Conservation (phyloP, 2,797 vertebrate species). For the Coracias cyanogaster region DNA sequence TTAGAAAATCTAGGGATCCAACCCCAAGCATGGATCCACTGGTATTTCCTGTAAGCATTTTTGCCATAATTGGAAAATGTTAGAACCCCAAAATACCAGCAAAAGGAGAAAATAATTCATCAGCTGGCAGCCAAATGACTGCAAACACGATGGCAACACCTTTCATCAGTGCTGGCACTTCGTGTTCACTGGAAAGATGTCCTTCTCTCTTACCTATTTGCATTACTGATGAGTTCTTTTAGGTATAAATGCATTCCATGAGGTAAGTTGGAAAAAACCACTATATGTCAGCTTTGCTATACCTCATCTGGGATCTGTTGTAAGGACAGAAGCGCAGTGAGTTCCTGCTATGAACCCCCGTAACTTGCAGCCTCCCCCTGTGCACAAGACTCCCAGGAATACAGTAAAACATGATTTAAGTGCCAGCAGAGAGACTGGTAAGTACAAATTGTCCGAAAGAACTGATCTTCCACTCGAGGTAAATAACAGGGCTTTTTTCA, state of each 20-base stretch:
- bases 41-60: not conserved
- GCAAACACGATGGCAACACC: not conserved
- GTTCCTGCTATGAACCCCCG: not conserved
- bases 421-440: slow-evolving; percentile 23
- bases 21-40: not conserved
- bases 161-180: not conserved
- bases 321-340: not conserved
- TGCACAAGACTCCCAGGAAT: not conserved
- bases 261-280: not conserved
- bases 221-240: not conserved
- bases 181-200: not conserved
- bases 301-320: fast-evolving
- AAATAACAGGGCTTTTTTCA: slow-evolving; percentile 30
- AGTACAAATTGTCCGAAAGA: slow-evolving; percentile 30
- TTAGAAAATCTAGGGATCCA: slow-evolving; percentile 50
- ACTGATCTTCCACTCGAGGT: slow-evolving; percentile 31
- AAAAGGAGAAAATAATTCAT: not conserved
- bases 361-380: not conserved
- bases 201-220: not conserved
- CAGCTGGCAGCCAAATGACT: not conserved
- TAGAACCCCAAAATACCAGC: not conserved
- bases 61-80: not conserved
- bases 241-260: not conserved
- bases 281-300: not conserved
- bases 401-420: not conserved